Evolutionary conservation across 2,888 invertebrate genomes (phyloP), one percentile per base, ranked within the genome.

Genomic region (Pseudolycoriella hygida): DNA sequence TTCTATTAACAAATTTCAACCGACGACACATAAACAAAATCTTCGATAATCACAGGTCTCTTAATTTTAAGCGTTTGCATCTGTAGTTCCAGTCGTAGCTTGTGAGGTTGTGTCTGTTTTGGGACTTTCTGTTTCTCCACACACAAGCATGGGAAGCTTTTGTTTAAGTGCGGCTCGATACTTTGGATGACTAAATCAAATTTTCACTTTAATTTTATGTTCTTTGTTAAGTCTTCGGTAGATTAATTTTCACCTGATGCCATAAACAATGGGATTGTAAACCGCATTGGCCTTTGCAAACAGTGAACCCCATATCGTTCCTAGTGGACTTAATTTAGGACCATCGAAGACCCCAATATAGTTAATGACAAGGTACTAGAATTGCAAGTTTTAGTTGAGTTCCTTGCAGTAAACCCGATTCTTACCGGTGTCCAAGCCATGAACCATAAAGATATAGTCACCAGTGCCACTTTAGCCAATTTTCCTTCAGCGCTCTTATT

Each of bases 241-340:
- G n/a, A 25, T 25, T 25, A 6, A 4, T 25, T 25, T 25, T 25
- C 25, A 52, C 81, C 85, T 87, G 65, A 87, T 87, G 54, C 85
- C 88, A 60, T 89, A 89, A 52, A 89, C 87, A 60, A 88, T 85
- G 17, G 88, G 88, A 66, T 89, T 89, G 70, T 88, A 88, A 49
- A 84, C 82, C 50, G 87, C 85, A 56, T 85, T 88, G 50, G 88
- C 84, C 67, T 93, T 93, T 48, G 90, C 90, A 61, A 92, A 89
- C 53, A 90, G 73, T 31, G 90, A 86, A 44, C 86, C 85, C 84
- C 87, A 86, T 62, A 88, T 86, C 46, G 86, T 86, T 52, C 78
- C 78, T 51, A 88, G 67, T 14, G 88, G 88, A 52, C 73, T 81
- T 54, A 88, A 77, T 41, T 74, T 76, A 39, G 72, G 70, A 47